phyloP scores from a whole-genome alignment of 1,140 invertebrate genomes.

The Nephotettix cincticeps region DNA sequence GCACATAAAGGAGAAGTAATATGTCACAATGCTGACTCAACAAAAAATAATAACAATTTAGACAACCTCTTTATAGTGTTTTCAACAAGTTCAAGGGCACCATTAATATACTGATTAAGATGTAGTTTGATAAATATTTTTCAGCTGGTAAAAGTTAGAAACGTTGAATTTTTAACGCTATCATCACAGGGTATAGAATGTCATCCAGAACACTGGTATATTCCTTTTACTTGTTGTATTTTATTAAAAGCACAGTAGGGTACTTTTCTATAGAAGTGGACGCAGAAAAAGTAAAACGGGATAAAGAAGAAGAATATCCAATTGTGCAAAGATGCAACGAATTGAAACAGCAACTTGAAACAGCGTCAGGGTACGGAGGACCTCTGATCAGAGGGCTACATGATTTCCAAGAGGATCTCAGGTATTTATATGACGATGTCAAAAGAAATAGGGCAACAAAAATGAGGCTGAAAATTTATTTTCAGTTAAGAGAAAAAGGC shows the following conservation, averaged over 20 bases:
- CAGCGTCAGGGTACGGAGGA: background rate
- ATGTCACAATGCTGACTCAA: too few species aligned
- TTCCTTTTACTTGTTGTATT: too few species aligned
- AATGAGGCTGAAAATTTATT: conserved; percentile 7
- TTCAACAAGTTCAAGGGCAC: too few species aligned
- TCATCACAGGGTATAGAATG: too few species aligned
- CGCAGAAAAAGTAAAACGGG: background rate
- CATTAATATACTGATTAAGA: too few species aligned
- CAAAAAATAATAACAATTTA: too few species aligned
- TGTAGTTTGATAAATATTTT: too few species aligned
- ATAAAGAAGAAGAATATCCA: background rate
- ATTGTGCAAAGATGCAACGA: conserved; percentile 4
- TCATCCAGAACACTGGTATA: too few species aligned
- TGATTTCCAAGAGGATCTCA: background rate
- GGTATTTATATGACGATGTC: background rate
- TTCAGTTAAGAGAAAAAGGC: background rate
- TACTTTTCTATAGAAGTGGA: background rate
- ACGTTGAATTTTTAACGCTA: too few species aligned
- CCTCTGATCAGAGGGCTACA: background rate
- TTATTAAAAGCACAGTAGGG: background rate
- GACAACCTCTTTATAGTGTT: too few species aligned
- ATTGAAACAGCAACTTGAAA: background rate
- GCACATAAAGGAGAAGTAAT: too few species aligned
- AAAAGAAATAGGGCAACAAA: background rate
- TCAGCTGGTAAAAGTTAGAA: too few species aligned